These are phyloP conservation scores for Amyelois transitella DNA, from an alignment of 1,140 invertebrate species.

Conservation along the genomic window DNA sequence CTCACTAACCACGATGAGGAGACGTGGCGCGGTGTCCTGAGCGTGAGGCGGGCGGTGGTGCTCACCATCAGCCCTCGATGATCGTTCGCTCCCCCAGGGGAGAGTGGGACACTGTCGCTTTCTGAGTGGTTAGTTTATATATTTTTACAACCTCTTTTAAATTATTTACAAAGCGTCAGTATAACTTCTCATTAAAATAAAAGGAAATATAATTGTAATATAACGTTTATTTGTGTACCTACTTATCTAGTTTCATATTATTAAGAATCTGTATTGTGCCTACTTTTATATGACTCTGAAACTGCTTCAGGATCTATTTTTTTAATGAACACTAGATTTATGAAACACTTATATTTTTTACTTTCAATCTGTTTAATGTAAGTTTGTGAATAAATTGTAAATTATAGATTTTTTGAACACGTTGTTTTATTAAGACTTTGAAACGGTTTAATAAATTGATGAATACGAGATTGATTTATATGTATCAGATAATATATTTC, in stretches of 20 bases:
- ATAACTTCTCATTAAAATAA: no score
- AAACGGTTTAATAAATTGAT: no score
- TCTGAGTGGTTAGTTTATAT: slow-evolving; percentile 28
- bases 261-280: background rate
- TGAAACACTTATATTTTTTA: background rate
- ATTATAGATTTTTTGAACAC: background rate
- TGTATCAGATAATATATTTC: no score
- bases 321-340: background rate
- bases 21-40: slow-evolving; percentile 27
- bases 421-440: no score
- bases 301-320: background rate
- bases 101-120: slow-evolving; percentile 17
- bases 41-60: slow-evolving; percentile 29
- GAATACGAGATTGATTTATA: no score
- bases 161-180: no score
- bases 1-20: slow-evolving; percentile 23
- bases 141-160: no score
- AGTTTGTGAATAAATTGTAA: background rate
- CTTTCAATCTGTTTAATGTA: background rate
- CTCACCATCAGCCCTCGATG: slow-evolving; percentile 29
- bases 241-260: background rate
- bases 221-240: background rate
- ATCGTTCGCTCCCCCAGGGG: slow-evolving; percentile 25
- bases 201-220: no score
- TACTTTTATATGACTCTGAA: background rate